Base-by-base conservation (phyloP, 2,113 vertebrate species). In the Pyrgilauda ruficollis region DNA sequence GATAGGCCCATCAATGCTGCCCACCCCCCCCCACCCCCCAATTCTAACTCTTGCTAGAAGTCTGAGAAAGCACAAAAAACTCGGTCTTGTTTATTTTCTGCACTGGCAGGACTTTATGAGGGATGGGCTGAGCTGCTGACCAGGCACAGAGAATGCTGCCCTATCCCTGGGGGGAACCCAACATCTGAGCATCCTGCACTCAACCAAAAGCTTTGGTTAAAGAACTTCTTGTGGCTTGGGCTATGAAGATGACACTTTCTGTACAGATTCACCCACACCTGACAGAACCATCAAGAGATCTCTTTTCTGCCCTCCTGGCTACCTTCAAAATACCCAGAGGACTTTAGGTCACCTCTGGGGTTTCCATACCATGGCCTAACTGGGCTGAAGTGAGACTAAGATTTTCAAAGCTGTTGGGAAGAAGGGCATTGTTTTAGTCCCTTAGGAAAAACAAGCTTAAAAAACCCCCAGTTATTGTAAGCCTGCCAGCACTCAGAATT, bases 401-500 rank as follows among this genome's bases (percentile, higher is more conserved):
- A 77, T 50, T 64, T 75, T 75, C 69, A 67, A 94, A 90, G 27
- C 78, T 75, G 11, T 12, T 74, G 47, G 59, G 75, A 83, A 49
- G n/a, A 72, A 77, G 62, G 33, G 50, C 27, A 20, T 12, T 43
- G 75, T 28, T 77, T 58, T 16, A 66, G 21, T 31, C 49, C 52
- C 68, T 86, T 22, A 56, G 41, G 23, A 83, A 89, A 76, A 49
- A 3, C 12, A 81, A 74, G 31, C 31, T 95, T 83, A 30, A 87
- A 72, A 67, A 74, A 0, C 0, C 1, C 30, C 23, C 39, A 41
- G 31, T 28, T 59, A 70, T 5, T 28, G 72, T 47, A 81, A 89
- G 68, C 20, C 35, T 93, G 89, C 55, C 89, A 92, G 33, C 84
- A 84, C 30, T 89, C 80, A 70, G n/a, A 84, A 85, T 72, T 84